These are phyloP conservation scores for Bubo scandiacus DNA, from an alignment of 2,113 vertebrate species.

Conservation along the genomic window DNA sequence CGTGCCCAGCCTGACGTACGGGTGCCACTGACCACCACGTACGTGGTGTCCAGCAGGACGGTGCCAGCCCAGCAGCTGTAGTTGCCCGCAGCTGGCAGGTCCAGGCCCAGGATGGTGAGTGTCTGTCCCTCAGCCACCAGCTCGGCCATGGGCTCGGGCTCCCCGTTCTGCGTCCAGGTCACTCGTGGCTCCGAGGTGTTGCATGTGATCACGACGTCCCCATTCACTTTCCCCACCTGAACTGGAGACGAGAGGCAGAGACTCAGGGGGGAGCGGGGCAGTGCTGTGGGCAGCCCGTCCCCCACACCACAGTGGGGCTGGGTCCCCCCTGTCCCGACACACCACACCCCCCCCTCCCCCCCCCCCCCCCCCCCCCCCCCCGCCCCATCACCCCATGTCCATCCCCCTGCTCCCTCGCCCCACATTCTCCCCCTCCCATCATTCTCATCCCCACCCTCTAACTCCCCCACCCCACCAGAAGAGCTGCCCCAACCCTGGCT, in stretches of 20 bases:
- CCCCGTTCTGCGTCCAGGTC: background rate
- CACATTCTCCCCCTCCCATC: background rate
- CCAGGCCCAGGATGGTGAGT: slow-evolving; percentile 21
- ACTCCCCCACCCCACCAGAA: too few relatives aligned
- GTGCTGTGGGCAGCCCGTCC: background rate
- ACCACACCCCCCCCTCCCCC: too few relatives aligned
- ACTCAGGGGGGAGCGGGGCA: background rate
- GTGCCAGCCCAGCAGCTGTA: slow-evolving; percentile 44
- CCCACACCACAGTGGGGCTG: fast-evolving
- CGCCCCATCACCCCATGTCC: background rate
- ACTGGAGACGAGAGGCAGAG: background rate
- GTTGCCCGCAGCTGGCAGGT: slow-evolving; percentile 18
- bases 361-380: background rate
- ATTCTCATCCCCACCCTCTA: background rate
- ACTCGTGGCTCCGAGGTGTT: background rate
- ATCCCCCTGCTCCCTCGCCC: background rate
- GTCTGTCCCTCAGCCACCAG: background rate
- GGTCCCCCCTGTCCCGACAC: background rate
- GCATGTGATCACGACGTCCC: background rate
- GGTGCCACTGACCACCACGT: background rate
- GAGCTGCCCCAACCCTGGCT: fast-evolving
- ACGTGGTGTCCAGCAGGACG: background rate
- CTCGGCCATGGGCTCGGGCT: background rate
- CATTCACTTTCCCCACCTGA: background rate
- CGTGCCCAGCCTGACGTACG: background rate